phyloP scores from a whole-genome alignment of 2,113 vertebrate species.

The Cheilinus undulatus region DNA sequence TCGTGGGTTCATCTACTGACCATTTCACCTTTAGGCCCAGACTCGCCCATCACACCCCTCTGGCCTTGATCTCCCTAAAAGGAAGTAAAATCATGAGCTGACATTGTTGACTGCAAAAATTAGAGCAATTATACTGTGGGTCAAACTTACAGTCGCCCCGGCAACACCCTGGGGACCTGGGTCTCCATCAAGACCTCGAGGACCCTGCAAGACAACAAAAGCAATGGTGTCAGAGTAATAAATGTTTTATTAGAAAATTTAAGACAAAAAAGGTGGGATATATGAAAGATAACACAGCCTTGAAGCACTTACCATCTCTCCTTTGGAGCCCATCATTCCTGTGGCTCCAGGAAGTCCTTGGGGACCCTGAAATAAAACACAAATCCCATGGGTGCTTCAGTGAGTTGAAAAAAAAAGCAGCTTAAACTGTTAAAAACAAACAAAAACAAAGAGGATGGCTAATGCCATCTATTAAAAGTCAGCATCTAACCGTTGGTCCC shows the following conservation, averaged over 20 bases:
- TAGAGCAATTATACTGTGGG: not conserved
- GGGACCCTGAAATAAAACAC: slow-evolving; percentile 86
- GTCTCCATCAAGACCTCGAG: slow-evolving; percentile 91
- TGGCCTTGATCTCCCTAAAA: slow-evolving; percentile 93
- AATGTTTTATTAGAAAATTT: too few relatives aligned
- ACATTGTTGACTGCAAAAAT: not conserved
- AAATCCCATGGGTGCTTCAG: slow-evolving; percentile 23
- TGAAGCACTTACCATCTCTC: slow-evolving; percentile 87
- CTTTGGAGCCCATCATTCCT: slow-evolving; percentile 91
- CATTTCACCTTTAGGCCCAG: slow-evolving; percentile 89
- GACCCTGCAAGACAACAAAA: slow-evolving; percentile 82
- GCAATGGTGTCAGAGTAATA: not conserved
- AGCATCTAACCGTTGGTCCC: slow-evolving; percentile 89
- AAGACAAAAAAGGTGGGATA: not conserved
- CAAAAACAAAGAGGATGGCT: not conserved
- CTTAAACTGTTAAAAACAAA: not conserved
- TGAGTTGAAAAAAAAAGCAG: slow-evolving; percentile 13
- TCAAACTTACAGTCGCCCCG: slow-evolving; percentile 89
- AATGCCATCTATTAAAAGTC: slow-evolving; percentile 45
- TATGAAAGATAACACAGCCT: too few relatives aligned
- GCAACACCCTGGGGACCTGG: slow-evolving; percentile 90
- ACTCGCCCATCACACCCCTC: slow-evolving; percentile 90
- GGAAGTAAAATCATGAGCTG: not conserved
- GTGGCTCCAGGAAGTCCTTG: slow-evolving; percentile 91
- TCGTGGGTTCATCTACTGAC: slow-evolving; percentile 78